Conservation (phyloP, 2,797 vertebrate genomes). For the Anguilla marmorata region DNA sequence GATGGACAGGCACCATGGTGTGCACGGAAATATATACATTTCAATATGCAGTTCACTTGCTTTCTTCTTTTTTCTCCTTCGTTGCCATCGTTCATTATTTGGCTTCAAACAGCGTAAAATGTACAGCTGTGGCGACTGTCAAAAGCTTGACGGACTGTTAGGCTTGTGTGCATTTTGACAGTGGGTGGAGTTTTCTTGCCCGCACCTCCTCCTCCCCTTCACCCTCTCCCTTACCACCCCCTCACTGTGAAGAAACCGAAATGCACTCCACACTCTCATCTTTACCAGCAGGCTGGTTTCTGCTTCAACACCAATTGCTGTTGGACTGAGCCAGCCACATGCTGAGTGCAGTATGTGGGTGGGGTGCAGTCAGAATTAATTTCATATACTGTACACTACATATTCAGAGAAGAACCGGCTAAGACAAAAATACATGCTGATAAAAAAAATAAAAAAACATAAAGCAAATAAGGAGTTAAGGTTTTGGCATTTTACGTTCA, state of each 20-base stretch:
- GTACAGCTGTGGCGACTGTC: constrained; percentile 81
- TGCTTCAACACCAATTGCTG: not conserved
- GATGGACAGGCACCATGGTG: not conserved
- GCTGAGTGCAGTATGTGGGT: not conserved
- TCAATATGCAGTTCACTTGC: not conserved
- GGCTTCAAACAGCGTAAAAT: constrained; percentile 87
- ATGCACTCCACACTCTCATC: not conserved
- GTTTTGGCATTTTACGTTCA: not conserved
- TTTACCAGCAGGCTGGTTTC: constrained; percentile 12
- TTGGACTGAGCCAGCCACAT: not conserved
- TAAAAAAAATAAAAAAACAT: not conserved
- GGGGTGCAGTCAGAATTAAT: not conserved
- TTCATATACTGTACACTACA: not conserved
- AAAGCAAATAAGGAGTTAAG: not conserved
- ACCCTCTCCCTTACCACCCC: not conserved
- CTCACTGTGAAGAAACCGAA: not conserved
- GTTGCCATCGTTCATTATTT: constrained; percentile 84
- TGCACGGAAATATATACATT: constrained; percentile 31
- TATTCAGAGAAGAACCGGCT: not conserved
- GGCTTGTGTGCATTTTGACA: constrained; percentile 79
- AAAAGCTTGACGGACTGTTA: constrained; percentile 77
- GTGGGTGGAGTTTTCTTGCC: constrained; percentile 67
- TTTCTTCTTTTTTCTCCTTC: constrained; percentile 40
- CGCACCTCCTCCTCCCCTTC: not conserved
- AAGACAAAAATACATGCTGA: not conserved